Percentiles rank a stretch among this genome's conserved stretches.
Conservation (phyloP, 37 sponge, comb jelly and placozoan species). For the Ephydatia muelleri region DNA sequence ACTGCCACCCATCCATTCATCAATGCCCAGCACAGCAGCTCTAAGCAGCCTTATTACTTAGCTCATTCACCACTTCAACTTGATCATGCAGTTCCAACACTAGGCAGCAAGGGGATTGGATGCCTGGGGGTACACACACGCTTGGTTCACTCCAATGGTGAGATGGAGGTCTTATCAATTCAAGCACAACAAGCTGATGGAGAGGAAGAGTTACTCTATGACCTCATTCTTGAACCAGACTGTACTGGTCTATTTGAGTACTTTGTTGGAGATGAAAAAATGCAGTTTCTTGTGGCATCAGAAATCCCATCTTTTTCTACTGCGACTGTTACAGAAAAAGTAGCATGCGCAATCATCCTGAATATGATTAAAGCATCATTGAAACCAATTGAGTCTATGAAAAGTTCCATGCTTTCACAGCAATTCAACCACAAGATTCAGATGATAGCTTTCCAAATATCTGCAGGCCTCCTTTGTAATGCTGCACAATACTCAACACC, state of each 20-base stretch:
- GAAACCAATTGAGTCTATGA: not conserved
- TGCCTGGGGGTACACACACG: not conserved
- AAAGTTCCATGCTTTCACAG: not conserved
- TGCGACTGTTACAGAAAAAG: not conserved
- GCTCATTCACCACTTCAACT: not conserved
- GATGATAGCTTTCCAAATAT: not conserved
- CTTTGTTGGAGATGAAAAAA: not conserved
- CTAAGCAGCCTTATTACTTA: not conserved
- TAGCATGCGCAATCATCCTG: not conserved
- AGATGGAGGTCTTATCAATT: not conserved
- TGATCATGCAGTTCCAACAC: not conserved
- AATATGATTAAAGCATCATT: not conserved
- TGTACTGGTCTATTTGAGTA: not conserved
- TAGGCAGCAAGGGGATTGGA: not conserved
- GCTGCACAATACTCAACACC: not conserved
- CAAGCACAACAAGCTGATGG: not conserved
- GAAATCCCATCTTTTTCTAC: not conserved
- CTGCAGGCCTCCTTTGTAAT: not conserved
- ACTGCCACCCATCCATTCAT: constrained; percentile 9
- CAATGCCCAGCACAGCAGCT: not conserved
- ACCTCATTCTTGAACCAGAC: not conserved
- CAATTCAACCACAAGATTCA: not conserved
- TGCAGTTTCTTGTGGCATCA: not conserved
- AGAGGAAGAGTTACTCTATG: not conserved
- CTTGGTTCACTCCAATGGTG: not conserved